Evolutionary conservation across 1,140 invertebrate species (phyloP), one percentile per base, ranked within the genome.

Genomic region (Anthonomus grandis): DNA sequence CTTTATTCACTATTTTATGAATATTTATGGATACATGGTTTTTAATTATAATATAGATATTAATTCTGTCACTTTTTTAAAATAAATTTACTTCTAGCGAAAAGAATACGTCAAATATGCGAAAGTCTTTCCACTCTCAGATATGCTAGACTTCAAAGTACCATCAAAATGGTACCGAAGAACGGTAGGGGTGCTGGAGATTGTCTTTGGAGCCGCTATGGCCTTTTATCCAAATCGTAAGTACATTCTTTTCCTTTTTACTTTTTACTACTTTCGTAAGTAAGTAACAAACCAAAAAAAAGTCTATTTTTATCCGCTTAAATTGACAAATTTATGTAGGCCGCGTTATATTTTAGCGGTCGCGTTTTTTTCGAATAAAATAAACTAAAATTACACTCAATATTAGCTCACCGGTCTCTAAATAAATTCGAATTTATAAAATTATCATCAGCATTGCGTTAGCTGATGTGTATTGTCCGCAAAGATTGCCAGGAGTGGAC

Each of bases 31-130:
- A n/a, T n/a, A n/a, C n/a, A n/a, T n/a, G n/a, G n/a, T n/a, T n/a
- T n/a, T n/a, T n/a, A n/a, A n/a, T n/a, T n/a, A n/a, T 15, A 48
- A 37, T 25, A 31, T 47, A 50, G 3, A 3, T 15, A 27, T 37
- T 12, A 31, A 4, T 41, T 19, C 15, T 27, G 39, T 37, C 37
- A 10, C 9, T 10, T 13, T 53, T 55, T 45, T 68, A 63, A 59
- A 19, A 25, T 15, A 9, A 36, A 22, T 44, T 70, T 69, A 71
- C 73, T 77, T 89, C 88, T 54, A 97, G 93, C 84, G 94, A 73
- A 95, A 95, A 77, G 93, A 95, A 74, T 98, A 95, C 74, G 93
- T 97, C 1, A 91, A 93, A 76, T 96, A 95, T 78, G 88, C 93
- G 6, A 97, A 96, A 81, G 94, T 97, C 12, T 97, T 98, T 74